Conservation (phyloP, 2,888 invertebrate genomes). For the Scaptodrosophila latifasciaeformis region DNA sequence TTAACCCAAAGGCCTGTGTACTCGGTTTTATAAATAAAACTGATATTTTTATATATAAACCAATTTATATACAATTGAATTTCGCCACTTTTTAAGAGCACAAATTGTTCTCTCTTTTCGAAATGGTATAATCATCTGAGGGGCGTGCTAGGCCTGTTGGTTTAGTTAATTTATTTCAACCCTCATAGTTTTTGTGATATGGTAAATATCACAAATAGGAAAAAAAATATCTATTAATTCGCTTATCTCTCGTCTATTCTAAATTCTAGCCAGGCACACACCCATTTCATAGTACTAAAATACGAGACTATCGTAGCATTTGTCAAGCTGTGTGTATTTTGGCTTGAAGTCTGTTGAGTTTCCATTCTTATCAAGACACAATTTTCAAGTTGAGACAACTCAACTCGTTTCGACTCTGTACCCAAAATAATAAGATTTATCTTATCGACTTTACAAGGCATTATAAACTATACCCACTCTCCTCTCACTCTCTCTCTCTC, state of each 20-base stretch:
- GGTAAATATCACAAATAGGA: too few relatives aligned
- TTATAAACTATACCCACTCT: too few relatives aligned
- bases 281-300: conserved; percentile 12
- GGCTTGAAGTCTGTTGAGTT: neutral
- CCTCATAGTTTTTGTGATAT: too few relatives aligned
- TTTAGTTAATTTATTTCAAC: too few relatives aligned
- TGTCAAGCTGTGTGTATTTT: neutral
- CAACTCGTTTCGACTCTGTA: conserved; percentile 8
- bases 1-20: conserved; percentile 27
- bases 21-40: too few relatives aligned
- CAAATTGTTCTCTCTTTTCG: too few relatives aligned
- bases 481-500: too few relatives aligned
- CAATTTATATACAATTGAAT: too few relatives aligned
- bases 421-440: conserved; percentile 40
- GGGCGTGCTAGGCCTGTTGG: too few relatives aligned
- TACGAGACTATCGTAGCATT: neutral
- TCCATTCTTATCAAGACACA: conserved; percentile 6
- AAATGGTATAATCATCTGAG: too few relatives aligned
- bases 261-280: conserved; percentile 6
- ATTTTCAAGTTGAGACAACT: conserved; percentile 7
- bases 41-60: too few relatives aligned
- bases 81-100: too few relatives aligned
- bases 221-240: conserved; percentile 35
- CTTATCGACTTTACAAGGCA: conserved; percentile 38
- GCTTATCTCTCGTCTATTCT: conserved; percentile 20